A percentile compares a stretch with the other conserved stretches of the same genome.
Conservation (phyloP, 2,113 vertebrate genomes). For the Phodopus roborovskii region DNA sequence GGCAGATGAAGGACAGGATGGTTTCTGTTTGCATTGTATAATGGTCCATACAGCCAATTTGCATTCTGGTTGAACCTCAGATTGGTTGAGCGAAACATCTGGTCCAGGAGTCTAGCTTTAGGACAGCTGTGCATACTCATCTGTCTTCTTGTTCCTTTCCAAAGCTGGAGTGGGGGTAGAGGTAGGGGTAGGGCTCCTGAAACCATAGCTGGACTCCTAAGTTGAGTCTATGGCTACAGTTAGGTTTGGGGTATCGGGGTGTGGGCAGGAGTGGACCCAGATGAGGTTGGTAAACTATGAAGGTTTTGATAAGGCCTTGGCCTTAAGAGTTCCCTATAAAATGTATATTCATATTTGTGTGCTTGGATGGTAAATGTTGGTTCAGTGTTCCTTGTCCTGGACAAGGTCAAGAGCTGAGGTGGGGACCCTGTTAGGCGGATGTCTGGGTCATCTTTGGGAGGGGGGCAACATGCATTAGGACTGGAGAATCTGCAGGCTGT, state of each 20-base stretch:
- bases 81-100: neutral
- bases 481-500: neutral
- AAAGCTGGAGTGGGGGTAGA: neutral
- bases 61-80: fast-evolving
- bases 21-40: neutral
- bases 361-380: neutral
- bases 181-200: neutral
- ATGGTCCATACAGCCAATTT: neutral
- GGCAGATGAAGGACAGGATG: neutral
- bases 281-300: too few species aligned
- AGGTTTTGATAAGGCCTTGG: neutral
- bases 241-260: neutral
- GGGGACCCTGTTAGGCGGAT: neutral
- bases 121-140: neutral
- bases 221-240: neutral
- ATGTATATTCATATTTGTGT: neutral
- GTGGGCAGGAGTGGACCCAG: neutral
- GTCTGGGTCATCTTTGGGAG: neutral
- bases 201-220: neutral
- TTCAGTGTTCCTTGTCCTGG: neutral
- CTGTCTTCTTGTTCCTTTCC: neutral
- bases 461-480: neutral
- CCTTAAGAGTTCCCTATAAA: neutral
- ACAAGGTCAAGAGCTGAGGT: neutral
- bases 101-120: neutral